Evolutionary conservation across 1,140 invertebrate genomes (phyloP).

Genomic region (Dinoponera quadriceps): DNA sequence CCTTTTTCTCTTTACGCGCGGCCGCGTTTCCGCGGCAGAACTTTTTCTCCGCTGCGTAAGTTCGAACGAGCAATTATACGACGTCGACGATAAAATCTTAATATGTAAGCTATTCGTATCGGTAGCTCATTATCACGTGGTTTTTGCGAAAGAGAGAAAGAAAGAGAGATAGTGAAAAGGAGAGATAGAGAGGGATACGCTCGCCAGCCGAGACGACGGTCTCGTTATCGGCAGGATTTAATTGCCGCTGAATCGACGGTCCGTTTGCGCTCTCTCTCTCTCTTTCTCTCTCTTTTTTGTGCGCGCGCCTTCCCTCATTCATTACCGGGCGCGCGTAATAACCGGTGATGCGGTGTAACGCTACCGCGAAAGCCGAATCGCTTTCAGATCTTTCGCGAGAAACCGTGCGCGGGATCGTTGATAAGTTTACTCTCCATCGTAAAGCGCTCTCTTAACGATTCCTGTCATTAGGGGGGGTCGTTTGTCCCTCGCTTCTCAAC

Average conservation of each 20-base stretch:
- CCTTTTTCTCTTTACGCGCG: neutral
- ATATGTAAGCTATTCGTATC: conserved; percentile 41
- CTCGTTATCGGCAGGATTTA: conserved; percentile 58
- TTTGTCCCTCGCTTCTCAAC: neutral
- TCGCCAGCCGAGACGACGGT: conserved; percentile 31
- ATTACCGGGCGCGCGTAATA: conserved; percentile 22
- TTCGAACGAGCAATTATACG: conserved; percentile 27
- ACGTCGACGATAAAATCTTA: conserved; percentile 51
- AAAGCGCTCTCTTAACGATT: conserved; percentile 6
- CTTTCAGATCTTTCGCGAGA: conserved; percentile 31
- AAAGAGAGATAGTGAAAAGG: too few relatives aligned
- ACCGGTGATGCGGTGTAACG: neutral
- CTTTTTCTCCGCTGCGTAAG: conserved; percentile 29
- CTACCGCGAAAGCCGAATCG: conserved; percentile 23
- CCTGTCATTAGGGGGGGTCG: neutral
- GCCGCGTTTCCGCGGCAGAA: neutral
- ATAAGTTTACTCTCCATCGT: conserved; percentile 7
- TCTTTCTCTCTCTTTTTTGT: neutral
- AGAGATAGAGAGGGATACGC: conserved; percentile 8
- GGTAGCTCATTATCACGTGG: conserved; percentile 49
- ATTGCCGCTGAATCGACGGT: conserved; percentile 52
- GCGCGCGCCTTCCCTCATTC: conserved; percentile 32
- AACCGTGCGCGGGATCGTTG: neutral
- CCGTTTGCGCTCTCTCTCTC: conserved; percentile 34
- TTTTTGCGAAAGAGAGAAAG: conserved; percentile 1